phyloP scores from a whole-genome alignment of 2,888 invertebrate species.

The Augiades crinisus region DNA sequence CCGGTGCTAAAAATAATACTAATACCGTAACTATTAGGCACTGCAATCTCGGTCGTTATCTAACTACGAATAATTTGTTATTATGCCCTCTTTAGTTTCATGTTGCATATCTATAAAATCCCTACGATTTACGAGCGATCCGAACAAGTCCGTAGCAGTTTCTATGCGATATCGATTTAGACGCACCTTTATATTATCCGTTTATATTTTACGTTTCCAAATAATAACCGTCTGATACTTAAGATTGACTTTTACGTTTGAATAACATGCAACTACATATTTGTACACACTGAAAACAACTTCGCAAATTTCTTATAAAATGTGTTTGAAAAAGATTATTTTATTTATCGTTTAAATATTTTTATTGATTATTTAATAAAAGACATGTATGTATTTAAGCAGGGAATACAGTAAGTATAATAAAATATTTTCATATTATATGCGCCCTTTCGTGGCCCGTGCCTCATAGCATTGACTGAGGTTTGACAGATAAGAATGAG shows the following conservation, averaged over 20 bases:
- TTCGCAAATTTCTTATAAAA: too few species aligned
- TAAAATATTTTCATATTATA: not conserved
- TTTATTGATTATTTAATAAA: too few species aligned
- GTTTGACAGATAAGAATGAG: constrained; percentile 77
- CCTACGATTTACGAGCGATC: constrained; percentile 34
- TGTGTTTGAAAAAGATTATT: too few species aligned
- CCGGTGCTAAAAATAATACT: not conserved
- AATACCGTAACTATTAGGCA: constrained; percentile 23
- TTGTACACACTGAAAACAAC: too few species aligned
- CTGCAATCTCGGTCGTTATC: constrained; percentile 22
- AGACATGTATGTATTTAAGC: not conserved
- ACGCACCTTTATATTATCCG: constrained; percentile 7
- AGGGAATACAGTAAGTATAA: not conserved
- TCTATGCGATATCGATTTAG: constrained; percentile 17
- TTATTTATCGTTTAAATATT: too few species aligned
- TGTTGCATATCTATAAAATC: constrained; percentile 33
- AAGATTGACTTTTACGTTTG: too few species aligned
- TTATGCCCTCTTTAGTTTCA: constrained; percentile 38
- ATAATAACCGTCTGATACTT: too few species aligned
- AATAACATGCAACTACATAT: too few species aligned
- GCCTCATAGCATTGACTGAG: constrained; percentile 75
- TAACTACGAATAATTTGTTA: constrained; percentile 34
- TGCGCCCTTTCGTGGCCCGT: constrained; percentile 52
- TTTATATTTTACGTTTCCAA: constrained; percentile 18
- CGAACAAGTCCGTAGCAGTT: constrained; percentile 30